Evolutionary conservation across 2,888 invertebrate species (phyloP), one percentile per base, ranked within the genome.

Genomic region (Falcaria lacertinaria): DNA sequence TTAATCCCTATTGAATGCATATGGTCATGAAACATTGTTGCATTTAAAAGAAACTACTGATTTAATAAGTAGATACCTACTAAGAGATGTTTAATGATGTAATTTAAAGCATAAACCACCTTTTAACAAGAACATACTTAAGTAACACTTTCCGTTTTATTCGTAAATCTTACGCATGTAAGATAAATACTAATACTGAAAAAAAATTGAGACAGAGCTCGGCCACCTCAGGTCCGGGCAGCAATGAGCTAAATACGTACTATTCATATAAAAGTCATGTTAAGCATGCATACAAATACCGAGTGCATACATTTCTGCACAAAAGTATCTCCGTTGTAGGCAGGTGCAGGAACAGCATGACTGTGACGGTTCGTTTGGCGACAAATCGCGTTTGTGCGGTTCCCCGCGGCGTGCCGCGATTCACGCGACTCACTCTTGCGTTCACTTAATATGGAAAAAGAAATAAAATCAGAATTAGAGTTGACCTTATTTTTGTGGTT

Each of bases 291-390:
- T 15, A 32, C 15, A 28, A 1, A 28, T 28, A 28, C 28, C 28
- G 28, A 2, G 6, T 22, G 22, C 11, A 28, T 8, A 11, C 28
- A 28, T 11, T 8, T 28, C 28, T 7, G 28, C 2, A 19, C 19
- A 19, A 15, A 33, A 22, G 8, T 28, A 11, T 28, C 28, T 7
- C 28, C 22, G 67, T 61, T 62, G 68, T 59, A 69, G 74, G 69
- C 84, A 81, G 84, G 80, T 81, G 81, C 64, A 63, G 64, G 68
- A 72, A 66, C 69, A 50, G 67, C 73, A 65, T 73, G 57, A 51
- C 54, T 60, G 66, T 66, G 66, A 63, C 70, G 87, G 78, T 87
- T 88, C 86, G 81, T 88, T 88, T 88, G 74, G 63, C 67, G 60
- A 77, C 82, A 87, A 7, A 88, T 88, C 82, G 76, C 66, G 74